A percentile compares a stretch with the other conserved stretches of the same genome.
Conservation (phyloP, 2,888 invertebrate species). For the Bedellia somnulentella region DNA sequence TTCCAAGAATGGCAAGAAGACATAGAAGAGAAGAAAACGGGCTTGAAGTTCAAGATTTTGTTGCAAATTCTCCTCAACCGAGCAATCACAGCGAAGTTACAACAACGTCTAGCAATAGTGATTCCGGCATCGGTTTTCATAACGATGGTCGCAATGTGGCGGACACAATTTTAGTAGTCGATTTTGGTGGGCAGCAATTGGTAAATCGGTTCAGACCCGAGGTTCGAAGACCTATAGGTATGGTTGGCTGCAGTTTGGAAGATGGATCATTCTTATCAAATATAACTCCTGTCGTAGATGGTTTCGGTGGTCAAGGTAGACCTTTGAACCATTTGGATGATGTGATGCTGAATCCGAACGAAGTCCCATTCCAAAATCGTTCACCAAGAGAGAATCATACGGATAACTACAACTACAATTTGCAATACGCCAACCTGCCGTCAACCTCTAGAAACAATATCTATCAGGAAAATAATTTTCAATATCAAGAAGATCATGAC, state of each 20-base stretch:
- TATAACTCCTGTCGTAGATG: conserved; percentile 52
- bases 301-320: conserved; percentile 48
- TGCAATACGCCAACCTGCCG: conserved; percentile 31
- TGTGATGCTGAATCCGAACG: conserved; percentile 36
- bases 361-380: conserved; percentile 27
- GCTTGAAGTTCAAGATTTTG: conserved; percentile 47
- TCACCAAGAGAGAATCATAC: conserved; percentile 42
- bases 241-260: conserved; percentile 46
- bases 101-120: conserved; percentile 88
- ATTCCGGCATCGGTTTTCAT: conserved; percentile 92
- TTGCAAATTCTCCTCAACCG: conserved; percentile 81
- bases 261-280: conserved; percentile 50
- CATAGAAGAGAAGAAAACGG: conserved; percentile 32
- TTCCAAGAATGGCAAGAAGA: conserved; percentile 27
- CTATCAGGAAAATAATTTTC: too few species aligned
- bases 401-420: conserved; percentile 51
- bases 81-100: conserved; percentile 80
- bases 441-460: conserved; percentile 29
- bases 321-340: conserved; percentile 42
- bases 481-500: conserved; percentile 26
- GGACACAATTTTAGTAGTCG: conserved; percentile 77
- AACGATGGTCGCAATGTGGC: conserved; percentile 85
- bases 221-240: conserved; percentile 34
- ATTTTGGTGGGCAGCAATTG: conserved; percentile 61
- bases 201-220: conserved; percentile 32